Base-by-base conservation (phyloP, 2,797 vertebrate species). In the Linurgus olivaceus region DNA sequence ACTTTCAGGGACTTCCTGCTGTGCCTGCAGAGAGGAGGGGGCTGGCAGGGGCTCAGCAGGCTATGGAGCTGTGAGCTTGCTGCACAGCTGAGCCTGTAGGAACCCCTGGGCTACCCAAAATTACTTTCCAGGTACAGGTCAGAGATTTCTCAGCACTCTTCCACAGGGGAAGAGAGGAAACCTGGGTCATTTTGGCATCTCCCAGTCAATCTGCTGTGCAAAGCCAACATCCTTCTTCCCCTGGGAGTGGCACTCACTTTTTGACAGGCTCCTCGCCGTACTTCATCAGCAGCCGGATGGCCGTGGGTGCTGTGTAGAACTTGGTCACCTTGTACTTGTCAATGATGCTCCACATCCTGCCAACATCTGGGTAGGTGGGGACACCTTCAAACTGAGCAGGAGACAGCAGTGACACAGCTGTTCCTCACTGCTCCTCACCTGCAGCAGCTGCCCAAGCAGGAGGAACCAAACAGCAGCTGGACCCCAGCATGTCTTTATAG, bases 271-370 rank as follows among this genome's bases (percentile, higher is more conserved):
- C 99, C n/a, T 97, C 98, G 94, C 99, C 99, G 0, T 97, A 99
- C 96, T 99, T 99, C 99, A 99, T 99, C 70, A 99, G 98, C 93
- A 99, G 96, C n/a, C 99, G 98, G 97, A 99, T 99, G 96, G 99
- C 99, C 1, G 99, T 99, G 12, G 99, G 99, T 11, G 99, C 99
- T 0, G 99, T 99, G 98, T 99, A 99, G 98, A 99, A 99, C 98
- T 99, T 99, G 93, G 98, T 99, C 94, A 99, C 98, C 7, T 97
- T 98, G 95, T 99, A 99, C 94, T 99, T 99, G 96, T 99, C 99
- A 92, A 99, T 97, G 1, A 99, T 96, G 93, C 97, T 98, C 99
- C 99, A 99, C 96, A 99, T 98, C 25, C 99, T 98, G 85, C 99
- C 98, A 3, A 99, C 96, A 3, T 99, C 98, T 0, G 99, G 99